Conservation (phyloP, 92 coral and sea anemone genomes). For the Porites cylindrica region DNA sequence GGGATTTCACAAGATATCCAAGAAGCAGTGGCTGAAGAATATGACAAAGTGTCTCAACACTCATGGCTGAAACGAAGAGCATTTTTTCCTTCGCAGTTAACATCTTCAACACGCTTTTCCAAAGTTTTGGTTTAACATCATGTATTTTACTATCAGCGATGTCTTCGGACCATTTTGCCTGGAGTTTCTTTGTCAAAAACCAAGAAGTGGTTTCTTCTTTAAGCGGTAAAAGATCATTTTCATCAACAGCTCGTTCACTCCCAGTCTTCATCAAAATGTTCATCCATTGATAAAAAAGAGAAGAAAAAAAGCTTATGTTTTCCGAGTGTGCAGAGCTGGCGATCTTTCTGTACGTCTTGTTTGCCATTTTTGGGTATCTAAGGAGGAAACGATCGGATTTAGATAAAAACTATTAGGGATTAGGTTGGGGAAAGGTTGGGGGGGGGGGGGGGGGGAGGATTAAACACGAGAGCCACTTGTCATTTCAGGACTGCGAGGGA, state of each 20-base stretch:
- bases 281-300: conserved; percentile 4
- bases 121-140: background rate
- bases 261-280: background rate
- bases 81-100: background rate
- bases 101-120: background rate
- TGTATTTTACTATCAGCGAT: background rate
- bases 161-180: background rate
- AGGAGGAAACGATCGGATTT: no score
- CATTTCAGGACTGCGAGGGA: no score
- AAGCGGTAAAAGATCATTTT: background rate
- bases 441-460: no score
- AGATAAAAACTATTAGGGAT: no score
- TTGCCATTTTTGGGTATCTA: background rate
- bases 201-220: background rate
- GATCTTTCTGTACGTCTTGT: background rate
- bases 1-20: background rate
- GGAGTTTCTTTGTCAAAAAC: background rate
- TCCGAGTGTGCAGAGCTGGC: background rate
- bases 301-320: background rate
- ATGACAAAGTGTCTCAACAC: background rate
- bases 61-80: background rate
- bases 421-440: no score
- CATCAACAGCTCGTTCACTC: background rate
- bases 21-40: background rate
- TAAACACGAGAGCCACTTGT: no score